Evolutionary conservation across 92 coral and sea anemone species (phyloP), one percentile per base, ranked within the genome.

Genomic region (Zoanthus sociatus): DNA sequence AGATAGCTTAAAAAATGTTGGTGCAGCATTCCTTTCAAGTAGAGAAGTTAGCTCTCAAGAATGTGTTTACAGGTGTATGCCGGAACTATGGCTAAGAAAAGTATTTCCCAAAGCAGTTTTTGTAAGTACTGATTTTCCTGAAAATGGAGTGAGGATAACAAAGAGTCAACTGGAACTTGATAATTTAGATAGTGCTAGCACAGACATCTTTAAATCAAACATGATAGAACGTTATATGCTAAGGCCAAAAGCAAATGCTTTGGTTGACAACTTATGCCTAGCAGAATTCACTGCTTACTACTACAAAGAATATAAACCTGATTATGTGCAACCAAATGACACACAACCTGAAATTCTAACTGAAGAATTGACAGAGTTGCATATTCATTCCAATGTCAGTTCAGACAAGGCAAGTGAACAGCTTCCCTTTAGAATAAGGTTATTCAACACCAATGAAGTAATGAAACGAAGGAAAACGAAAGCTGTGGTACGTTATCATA

Each of bases 51-150:
- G 66, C 66, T 58, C 66, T 58, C 66, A 58, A 58, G 66, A 58
- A 58, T 58, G 66, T 58, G 18, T 58, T 58, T 58, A 58, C 66
- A 58, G 66, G 66, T 58, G n/a, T 58, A 58, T 58, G 18, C 66
- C 66, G 66, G 94, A 92, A 61, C 88, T 88, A 30, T 92, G 94
- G 94, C 78, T 92, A 32, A 70, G 94, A 78, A 92, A 89, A 88
- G 88, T 88, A 9, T 91, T 91, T 86, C 94, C 94, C 79, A 87
- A 78, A 91, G 88, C 90, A 76, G 90, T 88, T 50, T 90, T 83
- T 84, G 94, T 88, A 48, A 84, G 63, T 66, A 83, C 89, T 61
- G 84, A 91, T 72, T 78, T 91, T 63, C 89, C 92, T 83, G 94
- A 84, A 30, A 91, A 89, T 76, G 84, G 94, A 89, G 17, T 92